phyloP scores from a whole-genome alignment of 2,888 invertebrate genomes.

The Lasius fuliginosus region DNA sequence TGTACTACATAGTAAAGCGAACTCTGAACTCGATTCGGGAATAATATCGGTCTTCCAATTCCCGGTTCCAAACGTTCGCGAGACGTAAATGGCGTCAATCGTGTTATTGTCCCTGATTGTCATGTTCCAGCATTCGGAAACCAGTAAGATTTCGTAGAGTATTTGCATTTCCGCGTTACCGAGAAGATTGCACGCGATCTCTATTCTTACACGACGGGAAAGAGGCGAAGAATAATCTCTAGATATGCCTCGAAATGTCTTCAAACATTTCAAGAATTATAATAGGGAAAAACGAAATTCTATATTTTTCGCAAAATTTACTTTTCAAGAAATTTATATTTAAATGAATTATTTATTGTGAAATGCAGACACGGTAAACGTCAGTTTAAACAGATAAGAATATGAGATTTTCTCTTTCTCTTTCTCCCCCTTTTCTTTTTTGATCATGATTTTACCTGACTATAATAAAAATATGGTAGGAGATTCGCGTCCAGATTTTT shows the following conservation, averaged over 20 bases:
- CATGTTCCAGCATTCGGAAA: too few relatives aligned
- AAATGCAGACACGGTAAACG: background rate
- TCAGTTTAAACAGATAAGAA: background rate
- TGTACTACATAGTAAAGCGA: too few relatives aligned
- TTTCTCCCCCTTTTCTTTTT: background rate
- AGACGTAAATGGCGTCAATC: too few relatives aligned
- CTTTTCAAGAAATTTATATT: background rate
- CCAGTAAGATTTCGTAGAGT: too few relatives aligned
- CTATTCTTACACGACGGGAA: background rate
- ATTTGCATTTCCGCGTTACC: too few relatives aligned
- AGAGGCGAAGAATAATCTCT: background rate
- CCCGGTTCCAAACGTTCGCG: too few relatives aligned
- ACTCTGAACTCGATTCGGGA: too few relatives aligned
- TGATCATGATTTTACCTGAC: background rate
- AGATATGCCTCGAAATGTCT: background rate
- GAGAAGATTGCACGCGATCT: too few relatives aligned
- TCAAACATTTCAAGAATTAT: background rate
- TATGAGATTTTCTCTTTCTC: background rate
- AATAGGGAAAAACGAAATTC: background rate
- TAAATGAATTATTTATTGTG: background rate
- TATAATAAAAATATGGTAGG: background rate
- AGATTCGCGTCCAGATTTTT: background rate
- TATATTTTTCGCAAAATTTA: background rate
- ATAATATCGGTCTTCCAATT: too few relatives aligned
- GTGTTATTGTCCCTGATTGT: too few relatives aligned